Conservation (phyloP, 1,140 invertebrate species). For the Bombus fervidus region DNA sequence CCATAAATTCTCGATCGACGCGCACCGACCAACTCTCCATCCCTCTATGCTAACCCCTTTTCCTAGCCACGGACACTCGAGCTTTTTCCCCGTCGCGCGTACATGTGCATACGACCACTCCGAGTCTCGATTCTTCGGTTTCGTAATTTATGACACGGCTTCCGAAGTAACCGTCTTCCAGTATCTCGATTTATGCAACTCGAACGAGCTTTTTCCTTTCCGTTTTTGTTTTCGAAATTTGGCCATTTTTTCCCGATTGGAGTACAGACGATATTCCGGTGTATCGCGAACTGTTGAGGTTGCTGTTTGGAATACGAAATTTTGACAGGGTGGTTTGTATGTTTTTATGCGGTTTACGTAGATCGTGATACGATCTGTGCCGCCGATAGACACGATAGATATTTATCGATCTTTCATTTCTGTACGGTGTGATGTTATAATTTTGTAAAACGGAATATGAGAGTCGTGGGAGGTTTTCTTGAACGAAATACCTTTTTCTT, state of each 20-base stretch:
- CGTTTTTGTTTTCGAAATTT: background rate
- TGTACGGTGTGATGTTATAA: no score
- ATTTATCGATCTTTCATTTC: no score
- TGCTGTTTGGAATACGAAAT: no score
- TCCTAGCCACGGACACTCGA: conserved; percentile 37
- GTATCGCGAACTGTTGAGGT: no score
- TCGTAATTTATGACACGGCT: conserved; percentile 4
- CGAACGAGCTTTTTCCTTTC: background rate
- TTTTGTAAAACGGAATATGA: background rate
- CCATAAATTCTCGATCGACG: conserved; percentile 76
- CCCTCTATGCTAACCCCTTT: background rate
- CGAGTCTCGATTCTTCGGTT: background rate
- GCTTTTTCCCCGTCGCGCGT: conserved; percentile 7
- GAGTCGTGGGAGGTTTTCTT: background rate
- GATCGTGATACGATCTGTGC: no score
- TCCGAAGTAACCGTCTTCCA: background rate
- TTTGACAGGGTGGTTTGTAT: no score
- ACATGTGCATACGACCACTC: conserved; percentile 20
- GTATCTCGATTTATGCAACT: background rate
- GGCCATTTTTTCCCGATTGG: background rate
- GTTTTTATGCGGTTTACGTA: no score
- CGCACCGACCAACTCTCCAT: background rate
- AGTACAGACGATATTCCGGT: no score
- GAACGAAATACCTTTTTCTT: no score
- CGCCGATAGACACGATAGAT: no score